Evolutionary conservation across 2,113 vertebrate species (phyloP).

Genomic region (Meleagris gallopavo): DNA sequence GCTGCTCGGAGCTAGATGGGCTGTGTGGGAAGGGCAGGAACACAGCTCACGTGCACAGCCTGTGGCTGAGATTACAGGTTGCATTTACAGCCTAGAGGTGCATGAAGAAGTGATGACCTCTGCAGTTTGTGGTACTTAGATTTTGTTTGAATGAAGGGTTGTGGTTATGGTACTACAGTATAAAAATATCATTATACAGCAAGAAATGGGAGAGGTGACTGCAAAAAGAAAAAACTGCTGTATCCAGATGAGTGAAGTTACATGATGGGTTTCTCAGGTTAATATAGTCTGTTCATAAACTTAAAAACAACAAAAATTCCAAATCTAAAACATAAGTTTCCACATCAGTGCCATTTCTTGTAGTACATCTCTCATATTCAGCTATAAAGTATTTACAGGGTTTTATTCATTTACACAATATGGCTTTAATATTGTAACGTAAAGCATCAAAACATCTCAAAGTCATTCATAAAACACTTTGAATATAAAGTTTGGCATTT

Average conservation of each 20-base stretch:
- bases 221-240: not conserved
- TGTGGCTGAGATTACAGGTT: not conserved
- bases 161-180: not conserved
- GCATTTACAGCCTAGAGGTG: not conserved
- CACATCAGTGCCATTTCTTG: not conserved
- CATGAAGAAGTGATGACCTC: not conserved
- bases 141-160: not conserved
- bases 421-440: conserved; percentile 67
- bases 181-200: conserved; percentile 47
- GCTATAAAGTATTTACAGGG: conserved; percentile 65
- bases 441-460: conserved; percentile 41
- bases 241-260: not conserved
- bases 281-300: conserved; percentile 5
- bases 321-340: conserved; percentile 29
- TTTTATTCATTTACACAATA: conserved; percentile 62
- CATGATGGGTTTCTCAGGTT: not conserved
- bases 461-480: conserved; percentile 57
- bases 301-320: not conserved
- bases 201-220: conserved; percentile 16
- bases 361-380: conserved; percentile 36
- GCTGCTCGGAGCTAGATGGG: not conserved
- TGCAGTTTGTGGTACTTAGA: not conserved
- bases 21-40: not conserved
- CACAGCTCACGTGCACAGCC: too few relatives aligned
- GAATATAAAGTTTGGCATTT: conserved; percentile 52